These are phyloP conservation scores for Amazona vittata DNA, from an alignment of 2,113 vertebrate species.

Conservation along the genomic window DNA sequence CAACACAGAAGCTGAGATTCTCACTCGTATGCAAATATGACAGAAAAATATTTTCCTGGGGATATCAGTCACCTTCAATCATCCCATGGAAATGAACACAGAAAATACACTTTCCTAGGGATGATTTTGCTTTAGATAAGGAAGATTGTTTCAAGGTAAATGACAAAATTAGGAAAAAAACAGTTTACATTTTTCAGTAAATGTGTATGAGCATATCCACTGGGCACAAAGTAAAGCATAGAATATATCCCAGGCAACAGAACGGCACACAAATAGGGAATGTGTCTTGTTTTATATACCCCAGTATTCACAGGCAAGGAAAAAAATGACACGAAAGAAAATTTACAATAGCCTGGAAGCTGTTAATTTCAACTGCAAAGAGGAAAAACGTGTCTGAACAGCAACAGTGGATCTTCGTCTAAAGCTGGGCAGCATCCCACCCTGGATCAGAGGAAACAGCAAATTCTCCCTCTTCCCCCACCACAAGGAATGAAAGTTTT, in stretches of 20 bases:
- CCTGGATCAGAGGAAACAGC: not conserved
- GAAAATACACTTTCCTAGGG: not conserved
- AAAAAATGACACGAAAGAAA: not conserved
- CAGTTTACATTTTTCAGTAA: not conserved
- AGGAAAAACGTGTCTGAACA: not conserved
- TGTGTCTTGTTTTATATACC: not conserved
- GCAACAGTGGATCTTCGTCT: not conserved
- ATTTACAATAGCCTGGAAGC: not conserved
- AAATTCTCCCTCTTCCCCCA: not conserved
- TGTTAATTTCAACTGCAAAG: not conserved
- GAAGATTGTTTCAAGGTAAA: not conserved
- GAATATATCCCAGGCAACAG: not conserved
- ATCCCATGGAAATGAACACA: not conserved
- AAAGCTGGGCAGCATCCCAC: not conserved
- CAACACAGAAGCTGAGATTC: not conserved
- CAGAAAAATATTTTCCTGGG: not conserved
- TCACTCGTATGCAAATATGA: not conserved
- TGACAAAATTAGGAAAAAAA: not conserved
- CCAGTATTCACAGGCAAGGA: not conserved
- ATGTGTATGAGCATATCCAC: not conserved
- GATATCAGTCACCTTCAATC: not conserved
- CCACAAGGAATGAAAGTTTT: not conserved
- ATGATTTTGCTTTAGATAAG: not conserved
- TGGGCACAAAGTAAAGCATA: not conserved
- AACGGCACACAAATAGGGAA: not conserved